Conservation (phyloP, 1,140 invertebrate species). For the Hormaphis cornu region DNA sequence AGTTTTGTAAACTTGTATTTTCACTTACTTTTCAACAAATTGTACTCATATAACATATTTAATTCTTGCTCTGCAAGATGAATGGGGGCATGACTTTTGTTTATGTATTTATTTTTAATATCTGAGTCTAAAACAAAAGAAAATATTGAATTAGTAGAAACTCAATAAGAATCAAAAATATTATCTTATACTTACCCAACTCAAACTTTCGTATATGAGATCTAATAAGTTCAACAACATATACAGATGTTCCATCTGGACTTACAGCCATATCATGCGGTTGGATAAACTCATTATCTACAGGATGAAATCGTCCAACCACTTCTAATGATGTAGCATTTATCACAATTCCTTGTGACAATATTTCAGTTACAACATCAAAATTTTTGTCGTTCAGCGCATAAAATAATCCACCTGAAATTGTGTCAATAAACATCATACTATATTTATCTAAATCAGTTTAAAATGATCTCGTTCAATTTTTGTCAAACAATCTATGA, state of each 20-base stretch:
- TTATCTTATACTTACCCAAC: slow-evolving; percentile 37
- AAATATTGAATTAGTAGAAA: neutral
- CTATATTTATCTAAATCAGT: slow-evolving; percentile 36
- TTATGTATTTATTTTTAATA: neutral
- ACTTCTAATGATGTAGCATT: slow-evolving; percentile 52
- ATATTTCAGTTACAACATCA: slow-evolving; percentile 14
- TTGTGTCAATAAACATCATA: slow-evolving; percentile 30
- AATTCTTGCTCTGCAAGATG: neutral
- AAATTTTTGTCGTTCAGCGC: slow-evolving; percentile 45
- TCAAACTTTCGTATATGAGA: slow-evolving; percentile 56
- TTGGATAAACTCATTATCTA: slow-evolving; percentile 49
- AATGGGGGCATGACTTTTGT: neutral
- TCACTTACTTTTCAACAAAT: neutral
- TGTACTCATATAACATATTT: neutral
- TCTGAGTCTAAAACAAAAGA: neutral
- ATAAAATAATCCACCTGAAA: slow-evolving; percentile 44
- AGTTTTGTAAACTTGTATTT: no score
- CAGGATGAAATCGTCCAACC: slow-evolving; percentile 48
- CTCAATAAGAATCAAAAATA: neutral
- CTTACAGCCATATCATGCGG: slow-evolving; percentile 68
- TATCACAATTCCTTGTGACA: slow-evolving; percentile 57
- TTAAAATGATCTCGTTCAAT: slow-evolving; percentile 39
- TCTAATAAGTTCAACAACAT: slow-evolving; percentile 62
- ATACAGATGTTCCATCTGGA: slow-evolving; percentile 56
- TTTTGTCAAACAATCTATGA: no score